Percentiles rank a stretch among this genome's conserved stretches.
phyloP scores from a whole-genome alignment of 2,113 vertebrate species.

The Nematolebias whitei region DNA sequence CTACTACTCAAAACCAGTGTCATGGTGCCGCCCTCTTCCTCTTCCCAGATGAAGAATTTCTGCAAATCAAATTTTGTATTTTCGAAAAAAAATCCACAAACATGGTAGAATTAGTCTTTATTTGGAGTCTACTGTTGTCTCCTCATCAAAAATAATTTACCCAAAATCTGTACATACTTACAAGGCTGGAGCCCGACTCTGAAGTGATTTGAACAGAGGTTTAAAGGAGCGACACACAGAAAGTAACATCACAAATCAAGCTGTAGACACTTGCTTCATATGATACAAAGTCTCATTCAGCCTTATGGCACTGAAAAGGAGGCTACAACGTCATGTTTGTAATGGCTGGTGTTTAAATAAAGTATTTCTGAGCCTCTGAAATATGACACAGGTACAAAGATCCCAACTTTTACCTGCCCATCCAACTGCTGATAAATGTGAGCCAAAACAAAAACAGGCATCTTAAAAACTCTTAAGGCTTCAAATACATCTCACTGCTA shows the following conservation, averaged over 20 bases:
- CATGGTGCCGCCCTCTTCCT: constrained; percentile 51
- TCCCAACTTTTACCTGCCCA: constrained; percentile 40
- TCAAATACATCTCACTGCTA: constrained; percentile 51
- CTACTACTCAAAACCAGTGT: no score
- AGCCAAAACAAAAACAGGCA: constrained; percentile 43
- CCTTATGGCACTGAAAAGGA: constrained; percentile 33
- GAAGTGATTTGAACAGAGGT: constrained; percentile 56
- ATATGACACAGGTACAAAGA: constrained; percentile 44
- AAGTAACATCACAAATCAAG: constrained; percentile 21
- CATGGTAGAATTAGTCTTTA: constrained; percentile 63
- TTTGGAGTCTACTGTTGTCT: constrained; percentile 27
- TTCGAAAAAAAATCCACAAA: constrained; percentile 56
- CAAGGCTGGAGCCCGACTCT: constrained; percentile 72
- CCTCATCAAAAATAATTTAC: constrained; percentile 83
- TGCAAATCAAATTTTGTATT: constrained; percentile 54
- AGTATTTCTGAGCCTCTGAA: constrained; percentile 47
- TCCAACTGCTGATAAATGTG: constrained; percentile 37
- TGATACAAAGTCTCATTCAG: constrained; percentile 29
- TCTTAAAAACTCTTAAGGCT: constrained; percentile 74
- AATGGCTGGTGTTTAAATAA: constrained; percentile 53
- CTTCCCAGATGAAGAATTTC: constrained; percentile 50
- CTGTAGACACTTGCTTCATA: constrained; percentile 31
- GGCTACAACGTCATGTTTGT: constrained; percentile 19
- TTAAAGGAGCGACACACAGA: constrained; percentile 47
- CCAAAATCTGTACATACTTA: constrained; percentile 88